Base-by-base conservation (phyloP, 1,140 invertebrate genomes). In the Goniozus legneri region DNA sequence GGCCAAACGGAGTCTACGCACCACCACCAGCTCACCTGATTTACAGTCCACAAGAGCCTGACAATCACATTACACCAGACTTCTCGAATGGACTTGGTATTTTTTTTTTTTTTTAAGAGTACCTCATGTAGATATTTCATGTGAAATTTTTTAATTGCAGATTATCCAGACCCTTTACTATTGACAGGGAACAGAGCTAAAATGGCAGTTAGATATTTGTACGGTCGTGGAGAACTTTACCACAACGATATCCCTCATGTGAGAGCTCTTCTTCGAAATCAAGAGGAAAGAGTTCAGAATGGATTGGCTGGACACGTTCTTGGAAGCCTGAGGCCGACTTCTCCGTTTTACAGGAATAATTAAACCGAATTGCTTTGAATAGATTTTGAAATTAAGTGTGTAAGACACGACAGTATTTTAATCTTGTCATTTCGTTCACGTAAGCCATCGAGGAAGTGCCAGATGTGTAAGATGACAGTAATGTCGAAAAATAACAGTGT, bases 221-320 rank as follows among this genome's bases (percentile, higher is more conserved):
- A 72, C 21, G 62, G 64, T 3, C 75, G 76, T 7, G 80, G 80
- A 12, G 71, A 79, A 52, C 62, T 83, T 8, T 86, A 81, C 65
- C 84, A 79, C 55, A 71, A 80, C 35, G 77, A 84, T 34, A 80
- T 82, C 50, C 83, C 82, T 1, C 84, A 86, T 50, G 75, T 77
- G n/a, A 62, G 76, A 47, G 77, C 82, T 0, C 50, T 85, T 6
- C 62, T 83, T 1, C 69, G 69, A 27, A 81, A 84, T 54, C 82
- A 85, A 58, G 68, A 81, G 44, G 64, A 79, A n/a, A 69, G 84
- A 43, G 50, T 65, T 13, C 48, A 64, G 12, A 85, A 84, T 55
- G 78, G 80, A 15, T 65, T 85, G 1, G 63, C 75, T 19, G 77
- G 73, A 1, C 75, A 84, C 52, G 60, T 78, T 14, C 64, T 86